These are phyloP conservation scores for Drosophila sechellia DNA, from an alignment of 1,140 invertebrate genomes.

Conservation along the genomic window DNA sequence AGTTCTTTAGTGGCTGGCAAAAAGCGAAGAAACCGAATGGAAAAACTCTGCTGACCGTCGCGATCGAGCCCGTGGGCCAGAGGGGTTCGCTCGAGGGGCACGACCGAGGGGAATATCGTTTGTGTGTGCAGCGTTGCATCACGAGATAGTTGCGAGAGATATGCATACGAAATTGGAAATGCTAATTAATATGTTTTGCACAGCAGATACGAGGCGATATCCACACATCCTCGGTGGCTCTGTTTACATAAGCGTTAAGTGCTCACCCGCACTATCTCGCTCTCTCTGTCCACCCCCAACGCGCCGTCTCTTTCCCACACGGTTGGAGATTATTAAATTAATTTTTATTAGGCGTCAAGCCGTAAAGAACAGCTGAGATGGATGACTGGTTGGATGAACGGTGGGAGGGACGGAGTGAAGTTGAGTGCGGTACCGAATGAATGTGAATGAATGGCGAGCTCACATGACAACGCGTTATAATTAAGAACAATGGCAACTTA, in stretches of 20 bases:
- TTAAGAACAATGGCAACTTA: constrained; percentile 79
- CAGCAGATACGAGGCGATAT: constrained; percentile 71
- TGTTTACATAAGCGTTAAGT: constrained; percentile 78
- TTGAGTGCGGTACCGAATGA: constrained; percentile 41
- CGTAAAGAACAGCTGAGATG: constrained; percentile 77
- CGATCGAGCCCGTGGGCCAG: constrained; percentile 29
- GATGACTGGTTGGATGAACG: constrained; percentile 22
- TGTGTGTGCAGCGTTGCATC: constrained; percentile 75
- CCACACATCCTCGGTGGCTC: constrained; percentile 60
- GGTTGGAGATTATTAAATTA: constrained; percentile 71
- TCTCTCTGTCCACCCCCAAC: not conserved
- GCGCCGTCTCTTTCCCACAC: constrained; percentile 16
- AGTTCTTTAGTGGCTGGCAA: constrained; percentile 47
- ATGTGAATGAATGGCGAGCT: constrained; percentile 79
- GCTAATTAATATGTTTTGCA: constrained; percentile 83
- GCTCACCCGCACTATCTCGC: constrained; percentile 46
- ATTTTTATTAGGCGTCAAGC: constrained; percentile 82
- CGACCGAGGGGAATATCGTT: constrained; percentile 12
- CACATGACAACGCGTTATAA: constrained; percentile 82
- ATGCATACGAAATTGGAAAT: constrained; percentile 81
- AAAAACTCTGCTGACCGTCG: constrained; percentile 67
- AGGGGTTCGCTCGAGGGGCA: constrained; percentile 4
- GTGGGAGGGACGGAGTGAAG: constrained; percentile 16
- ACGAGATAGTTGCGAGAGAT: constrained; percentile 76
- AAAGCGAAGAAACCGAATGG: constrained; percentile 31